Evolutionary conservation across 2,113 vertebrate genomes (phyloP).

Genomic region (Tetraodon nigroviridis): DNA sequence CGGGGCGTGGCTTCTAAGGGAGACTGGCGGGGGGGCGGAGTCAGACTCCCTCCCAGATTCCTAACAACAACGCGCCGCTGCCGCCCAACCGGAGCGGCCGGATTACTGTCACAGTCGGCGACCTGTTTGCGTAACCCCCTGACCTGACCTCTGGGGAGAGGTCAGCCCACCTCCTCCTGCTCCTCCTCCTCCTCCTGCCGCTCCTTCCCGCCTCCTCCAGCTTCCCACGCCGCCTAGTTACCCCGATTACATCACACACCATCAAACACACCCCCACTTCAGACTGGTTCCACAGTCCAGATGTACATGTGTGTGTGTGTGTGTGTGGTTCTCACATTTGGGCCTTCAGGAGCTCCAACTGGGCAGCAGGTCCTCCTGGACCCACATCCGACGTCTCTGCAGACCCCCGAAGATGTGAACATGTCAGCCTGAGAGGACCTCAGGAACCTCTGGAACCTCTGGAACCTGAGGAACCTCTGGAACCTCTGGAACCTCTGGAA

Average conservation of each 20-base stretch:
- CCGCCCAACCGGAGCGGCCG: slow-evolving; percentile 4
- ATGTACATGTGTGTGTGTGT: slow-evolving; percentile 11
- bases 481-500: no score
- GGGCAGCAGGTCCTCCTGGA: no score
- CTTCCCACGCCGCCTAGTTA: slow-evolving; percentile 63
- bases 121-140: slow-evolving; percentile 77
- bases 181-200: slow-evolving; percentile 20
- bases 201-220: slow-evolving; percentile 4
- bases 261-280: slow-evolving; percentile 55
- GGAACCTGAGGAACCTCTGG: no score
- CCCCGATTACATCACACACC: slow-evolving; percentile 69
- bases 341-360: no score
- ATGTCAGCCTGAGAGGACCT: no score
- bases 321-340: background rate
- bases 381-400: no score
- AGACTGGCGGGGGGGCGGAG: background rate
- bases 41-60: slow-evolving; percentile 27
- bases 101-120: slow-evolving; percentile 58
- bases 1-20: background rate
- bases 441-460: no score
- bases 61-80: slow-evolving; percentile 56
- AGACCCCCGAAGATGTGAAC: no score
- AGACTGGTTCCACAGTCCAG: slow-evolving; percentile 21
- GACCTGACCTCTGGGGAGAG: slow-evolving; percentile 47
- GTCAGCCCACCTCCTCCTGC: slow-evolving; percentile 35